Evolutionary conservation across 2,888 invertebrate genomes (phyloP).

Genomic region (Trissoscelio sp.): DNA sequence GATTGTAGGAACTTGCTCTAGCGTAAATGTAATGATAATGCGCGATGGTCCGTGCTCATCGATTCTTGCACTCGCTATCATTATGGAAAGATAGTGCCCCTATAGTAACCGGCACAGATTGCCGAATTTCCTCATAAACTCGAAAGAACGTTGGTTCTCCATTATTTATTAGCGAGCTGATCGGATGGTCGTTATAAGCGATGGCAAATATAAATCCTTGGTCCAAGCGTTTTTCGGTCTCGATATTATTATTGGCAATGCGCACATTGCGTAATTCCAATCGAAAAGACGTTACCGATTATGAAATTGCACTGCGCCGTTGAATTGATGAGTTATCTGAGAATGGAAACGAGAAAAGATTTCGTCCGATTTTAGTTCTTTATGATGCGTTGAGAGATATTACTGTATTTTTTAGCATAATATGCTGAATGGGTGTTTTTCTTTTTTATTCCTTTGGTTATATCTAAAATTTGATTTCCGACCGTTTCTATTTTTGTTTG

Average conservation of each 20-base stretch:
- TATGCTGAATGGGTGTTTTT: no score
- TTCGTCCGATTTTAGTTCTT: not conserved
- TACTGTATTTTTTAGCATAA: not conserved
- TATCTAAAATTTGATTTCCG: no score
- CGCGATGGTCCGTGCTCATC: conserved; percentile 77
- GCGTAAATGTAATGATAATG: conserved; percentile 83
- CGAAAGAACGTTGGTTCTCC: conserved; percentile 68
- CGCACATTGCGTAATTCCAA: conserved; percentile 35
- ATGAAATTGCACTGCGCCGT: conserved; percentile 2
- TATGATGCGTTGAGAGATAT: conserved; percentile 4
- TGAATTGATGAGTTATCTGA: conserved; percentile 23
- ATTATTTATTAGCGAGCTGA: conserved; percentile 72
- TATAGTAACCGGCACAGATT: conserved; percentile 72
- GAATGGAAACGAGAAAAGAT: conserved; percentile 9
- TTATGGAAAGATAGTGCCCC: conserved; percentile 77
- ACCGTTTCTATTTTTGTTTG: no score
- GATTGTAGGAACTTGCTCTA: conserved; percentile 80
- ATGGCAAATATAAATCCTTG: conserved; percentile 63
- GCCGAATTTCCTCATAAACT: conserved; percentile 73
- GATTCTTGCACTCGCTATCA: conserved; percentile 78
- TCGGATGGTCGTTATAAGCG: conserved; percentile 59
- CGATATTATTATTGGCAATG: conserved; percentile 23
- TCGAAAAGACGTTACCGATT: conserved; percentile 20
- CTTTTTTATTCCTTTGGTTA: no score
- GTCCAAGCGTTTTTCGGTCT: not conserved